Base-by-base conservation (phyloP, 2,797 vertebrate genomes). In the Halcyon badia region DNA sequence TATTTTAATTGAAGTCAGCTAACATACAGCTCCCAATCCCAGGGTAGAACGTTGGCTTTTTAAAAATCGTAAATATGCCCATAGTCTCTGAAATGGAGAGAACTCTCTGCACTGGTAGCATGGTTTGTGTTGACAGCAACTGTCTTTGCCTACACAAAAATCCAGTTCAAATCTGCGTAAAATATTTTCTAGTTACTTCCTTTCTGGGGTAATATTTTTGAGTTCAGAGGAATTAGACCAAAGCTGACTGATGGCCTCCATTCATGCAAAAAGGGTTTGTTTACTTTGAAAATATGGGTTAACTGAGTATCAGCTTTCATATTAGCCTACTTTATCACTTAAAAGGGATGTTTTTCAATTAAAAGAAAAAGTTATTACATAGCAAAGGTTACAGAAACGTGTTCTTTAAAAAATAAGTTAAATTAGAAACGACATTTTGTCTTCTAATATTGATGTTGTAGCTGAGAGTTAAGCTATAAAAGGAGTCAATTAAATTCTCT, bases 401-500 rank as follows among this genome's bases (percentile, higher is more conserved):
- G 54, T 84, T 94, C 61, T 86, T 87, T 75, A 72, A 90, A 94
- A 95, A 92, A 79, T 58, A 76, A 60, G 61, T 87, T 90, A 87
- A 97, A 96, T 94, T 87, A 88, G 94, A 78, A 94, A 86, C 79
- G 58, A 77, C 28, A 73, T 92, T 96, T 91, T 39, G 80, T 95
- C 58, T 87, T 93, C 94, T 96, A 94, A 92, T 95, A 95, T 87
- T 96, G 93, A 96, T 81, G 69, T 44, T 64, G 52, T 80, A 95
- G 58, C 86, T 94, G 82, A 85, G 84, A 95, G 86, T 95, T 95
- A 93, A 89, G 49, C 49, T 94, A 51, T 82, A 89, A 95, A 97
- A 86, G 48, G 87, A 92, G 89, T 96, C 89, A 96, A 81, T 97
- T 97, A 97, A 96, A 96, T 83, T 94, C 85, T 95, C 91, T 95